These are phyloP conservation scores for Drosophila diplacantha DNA, from an alignment of 2,888 invertebrate species.

Conservation along the genomic window DNA sequence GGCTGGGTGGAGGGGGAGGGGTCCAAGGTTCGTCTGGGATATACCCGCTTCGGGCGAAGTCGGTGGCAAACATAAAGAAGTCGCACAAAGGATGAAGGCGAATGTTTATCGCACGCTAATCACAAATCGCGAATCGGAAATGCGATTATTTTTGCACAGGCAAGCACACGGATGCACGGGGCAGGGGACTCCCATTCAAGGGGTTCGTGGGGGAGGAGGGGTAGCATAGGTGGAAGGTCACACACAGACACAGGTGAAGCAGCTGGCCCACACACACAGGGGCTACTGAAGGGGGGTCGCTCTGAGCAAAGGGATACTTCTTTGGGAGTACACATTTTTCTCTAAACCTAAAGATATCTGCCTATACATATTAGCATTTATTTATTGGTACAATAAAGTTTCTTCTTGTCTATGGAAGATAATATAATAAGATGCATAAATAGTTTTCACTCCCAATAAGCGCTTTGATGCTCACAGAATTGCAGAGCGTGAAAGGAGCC, in stretches of 20 bases:
- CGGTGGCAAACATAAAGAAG: slow-evolving; percentile 20
- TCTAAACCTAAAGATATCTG: not conserved
- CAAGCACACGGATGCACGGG: slow-evolving; percentile 6
- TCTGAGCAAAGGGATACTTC: not conserved
- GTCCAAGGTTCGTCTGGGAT: slow-evolving; percentile 17
- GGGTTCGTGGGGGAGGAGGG: not conserved
- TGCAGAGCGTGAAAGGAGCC: too few species aligned
- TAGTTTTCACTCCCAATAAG: too few species aligned
- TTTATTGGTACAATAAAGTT: too few species aligned
- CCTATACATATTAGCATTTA: not conserved
- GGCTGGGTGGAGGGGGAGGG: slow-evolving; percentile 20
- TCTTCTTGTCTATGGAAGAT: too few species aligned
- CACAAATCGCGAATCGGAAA: slow-evolving; percentile 71
- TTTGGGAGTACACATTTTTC: too few species aligned
- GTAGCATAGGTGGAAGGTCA: slow-evolving; percentile 8
- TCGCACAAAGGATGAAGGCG: slow-evolving; percentile 29
- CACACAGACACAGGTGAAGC: slow-evolving; percentile 1
- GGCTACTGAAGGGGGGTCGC: not conserved
- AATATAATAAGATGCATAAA: too few species aligned
- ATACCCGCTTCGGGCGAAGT: slow-evolving; percentile 9
- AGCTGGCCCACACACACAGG: not conserved
- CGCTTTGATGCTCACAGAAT: too few species aligned
- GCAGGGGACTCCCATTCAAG: not conserved
- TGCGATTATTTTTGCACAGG: slow-evolving; percentile 66
- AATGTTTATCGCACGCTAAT: slow-evolving; percentile 68